Base-by-base conservation (phyloP, 2,797 vertebrate species). In the Sardinella longiceps region DNA sequence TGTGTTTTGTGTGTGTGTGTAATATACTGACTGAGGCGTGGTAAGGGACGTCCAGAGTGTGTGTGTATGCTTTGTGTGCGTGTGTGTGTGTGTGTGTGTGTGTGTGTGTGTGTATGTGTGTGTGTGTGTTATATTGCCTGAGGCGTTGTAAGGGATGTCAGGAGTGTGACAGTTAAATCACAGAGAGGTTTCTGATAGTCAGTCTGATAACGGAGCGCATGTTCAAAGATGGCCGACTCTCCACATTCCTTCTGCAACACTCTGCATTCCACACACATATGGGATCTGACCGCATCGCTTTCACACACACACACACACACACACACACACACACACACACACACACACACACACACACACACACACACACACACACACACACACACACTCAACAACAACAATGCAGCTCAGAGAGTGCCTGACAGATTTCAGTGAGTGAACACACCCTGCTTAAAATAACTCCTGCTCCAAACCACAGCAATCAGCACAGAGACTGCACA, bases 261-360 rank as follows among this genome's bases (percentile, higher is more conserved):
- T 20, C 66, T 20, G 15, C 87, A 94, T 92, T 91, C 89, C 90
- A 88, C 50, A 87, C 89, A 89, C 87, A 87, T 87, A 87, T 88
- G 84, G 37, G 80, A 83, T 87, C 90, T 86, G 85, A 86, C 86
- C 82, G 33, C 66, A 37, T 74, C 30, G 1, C 12, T 15, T 74
- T 14, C 5, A 30, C 30, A 37, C 60, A 63, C 10, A 66, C 28
- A n/a, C n/a, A n/a, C n/a, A n/a, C n/a, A n/a, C n/a, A n/a, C n/a
- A n/a, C n/a, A n/a, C n/a, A n/a, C n/a, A n/a, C n/a, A n/a, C n/a
- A n/a, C n/a, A n/a, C n/a, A n/a, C n/a, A n/a, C n/a, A n/a, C n/a
- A n/a, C n/a, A n/a, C n/a, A n/a, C n/a, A n/a, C n/a, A n/a, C n/a
- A n/a, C n/a, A n/a, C n/a, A n/a, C n/a, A n/a, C n/a, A n/a, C n/a